Base-by-base conservation (phyloP, 2,797 vertebrate species). In the Gadopsis marmoratus region DNA sequence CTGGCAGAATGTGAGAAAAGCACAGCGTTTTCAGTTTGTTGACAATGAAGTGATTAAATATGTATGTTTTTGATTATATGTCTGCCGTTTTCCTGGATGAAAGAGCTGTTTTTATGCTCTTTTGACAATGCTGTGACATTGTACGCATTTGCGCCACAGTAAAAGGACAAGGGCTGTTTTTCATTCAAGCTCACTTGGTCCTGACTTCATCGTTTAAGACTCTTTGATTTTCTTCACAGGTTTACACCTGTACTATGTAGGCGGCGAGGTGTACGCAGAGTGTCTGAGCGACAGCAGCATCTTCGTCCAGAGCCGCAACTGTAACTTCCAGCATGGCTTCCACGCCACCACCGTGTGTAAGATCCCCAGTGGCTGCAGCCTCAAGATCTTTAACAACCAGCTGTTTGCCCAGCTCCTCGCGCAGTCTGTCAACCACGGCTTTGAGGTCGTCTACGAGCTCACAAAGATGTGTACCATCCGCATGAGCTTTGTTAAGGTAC, bases 321-420 rank as follows among this genome's bases (percentile, higher is more conserved):
- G 98, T 90, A 99, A 99, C 91, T 98, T 98, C 88, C 98, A 99
- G 92, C 98, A 99, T 0, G 98, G 98, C 76, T 99, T 99, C 94
- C 98, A 99, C 86, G 96, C 97, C 19, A 98, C 98, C 86, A 99
- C 98, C 0, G 98, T 99, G 67, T 99, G 98, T 80, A 99, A 99
- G 95, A 99, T 99, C 89, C 98, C 98, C 83, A 99, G 98, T 0
- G 98, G 98, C 91, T 99, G 98, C 95, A 99, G 98, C 95, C 97
- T 99, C 63, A 99, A 99, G 96, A 97, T 99, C 91, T 99, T 99
- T 91, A 99, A 99, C 95, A 99, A 99, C 95, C 98, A 99, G 94
- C 96, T 99, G 83, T 99, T 99, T 0, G 98, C 98, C 5, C 98
- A 99, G 93, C 95, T 99, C 71, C 96, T 99, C 1, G 97, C 98